phyloP scores from a whole-genome alignment of 2,113 vertebrate species.

The Cromileptes altivelis region DNA sequence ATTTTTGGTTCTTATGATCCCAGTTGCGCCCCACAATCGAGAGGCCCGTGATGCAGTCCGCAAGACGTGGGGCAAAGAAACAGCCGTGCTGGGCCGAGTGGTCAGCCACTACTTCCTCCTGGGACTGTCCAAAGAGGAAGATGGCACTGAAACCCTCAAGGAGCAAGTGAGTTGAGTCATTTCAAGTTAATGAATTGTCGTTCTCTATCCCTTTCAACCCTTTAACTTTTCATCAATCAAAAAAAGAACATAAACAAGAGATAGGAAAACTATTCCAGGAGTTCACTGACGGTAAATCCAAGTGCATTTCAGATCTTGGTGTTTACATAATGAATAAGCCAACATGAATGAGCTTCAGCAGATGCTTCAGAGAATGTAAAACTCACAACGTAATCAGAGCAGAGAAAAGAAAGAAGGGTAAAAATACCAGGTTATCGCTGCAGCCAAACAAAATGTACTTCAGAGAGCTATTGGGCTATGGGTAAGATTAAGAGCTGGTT shows the following conservation, averaged over 20 bases:
- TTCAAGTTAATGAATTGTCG: background rate
- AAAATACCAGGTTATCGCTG: background rate
- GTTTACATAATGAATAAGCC: background rate
- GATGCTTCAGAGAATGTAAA: conserved; percentile 2
- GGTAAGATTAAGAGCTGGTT: background rate
- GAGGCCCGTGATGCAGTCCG: conserved; percentile 58
- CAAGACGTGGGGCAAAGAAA: conserved; percentile 52
- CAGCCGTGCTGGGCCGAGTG: background rate
- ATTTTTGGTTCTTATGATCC: conserved; percentile 63
- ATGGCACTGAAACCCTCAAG: background rate
- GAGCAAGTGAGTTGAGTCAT: conserved; percentile 39
- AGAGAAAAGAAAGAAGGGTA: background rate
- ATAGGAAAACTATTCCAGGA: background rate
- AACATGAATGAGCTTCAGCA: background rate
- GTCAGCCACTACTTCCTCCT: conserved; percentile 65
- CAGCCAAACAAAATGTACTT: background rate
- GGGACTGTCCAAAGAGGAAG: conserved; percentile 19
- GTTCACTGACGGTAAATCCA: background rate
- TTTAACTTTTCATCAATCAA: background rate
- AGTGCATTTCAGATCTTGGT: background rate
- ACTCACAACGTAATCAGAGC: conserved; percentile 1
- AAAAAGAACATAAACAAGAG: background rate
- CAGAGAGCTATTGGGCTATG: background rate
- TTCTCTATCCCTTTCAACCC: background rate
- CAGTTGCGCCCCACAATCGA: conserved; percentile 43